Percentiles rank a stretch among this genome's conserved stretches.
Conservation (phyloP, 2,888 invertebrate genomes). For the Microchrysa polita region DNA sequence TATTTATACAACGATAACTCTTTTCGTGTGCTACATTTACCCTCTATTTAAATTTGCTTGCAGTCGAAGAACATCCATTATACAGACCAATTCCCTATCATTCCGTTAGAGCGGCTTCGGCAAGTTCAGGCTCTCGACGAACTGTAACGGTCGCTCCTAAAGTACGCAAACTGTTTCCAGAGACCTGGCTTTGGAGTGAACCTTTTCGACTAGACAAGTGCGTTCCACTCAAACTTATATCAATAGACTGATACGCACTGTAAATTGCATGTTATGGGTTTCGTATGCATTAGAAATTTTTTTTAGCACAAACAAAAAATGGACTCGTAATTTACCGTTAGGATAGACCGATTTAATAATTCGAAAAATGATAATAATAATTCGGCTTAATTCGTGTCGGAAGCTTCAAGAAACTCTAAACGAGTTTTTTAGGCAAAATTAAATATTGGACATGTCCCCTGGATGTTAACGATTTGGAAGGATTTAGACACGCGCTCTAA, state of each 20-base stretch:
- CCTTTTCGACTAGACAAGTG: not conserved
- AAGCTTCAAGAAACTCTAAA: too few relatives aligned
- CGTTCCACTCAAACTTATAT: slow-evolving; percentile 8
- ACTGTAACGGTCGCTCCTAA: not conserved
- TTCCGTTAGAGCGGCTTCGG: not conserved
- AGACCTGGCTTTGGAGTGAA: slow-evolving; percentile 75
- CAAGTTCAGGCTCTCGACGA: not conserved
- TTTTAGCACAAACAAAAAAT: not conserved
- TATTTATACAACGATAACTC: too few relatives aligned
- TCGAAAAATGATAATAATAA: too few relatives aligned
- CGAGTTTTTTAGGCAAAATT: too few relatives aligned
- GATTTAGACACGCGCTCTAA: too few relatives aligned
- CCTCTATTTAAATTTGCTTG: too few relatives aligned
- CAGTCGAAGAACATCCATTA: not conserved
- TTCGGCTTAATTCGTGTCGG: too few relatives aligned
- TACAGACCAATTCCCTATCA: not conserved
- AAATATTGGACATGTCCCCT: too few relatives aligned
- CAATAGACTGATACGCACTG: not conserved
- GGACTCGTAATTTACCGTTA: too few relatives aligned
- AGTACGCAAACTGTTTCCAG: slow-evolving; percentile 73
- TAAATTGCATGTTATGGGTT: slow-evolving; percentile 13
- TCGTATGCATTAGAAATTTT: not conserved
- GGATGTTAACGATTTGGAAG: too few relatives aligned
- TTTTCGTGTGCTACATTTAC: too few relatives aligned
- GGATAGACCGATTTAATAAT: too few relatives aligned